Base-by-base conservation (phyloP, 2,113 vertebrate species). In the Sula dactylatra region DNA sequence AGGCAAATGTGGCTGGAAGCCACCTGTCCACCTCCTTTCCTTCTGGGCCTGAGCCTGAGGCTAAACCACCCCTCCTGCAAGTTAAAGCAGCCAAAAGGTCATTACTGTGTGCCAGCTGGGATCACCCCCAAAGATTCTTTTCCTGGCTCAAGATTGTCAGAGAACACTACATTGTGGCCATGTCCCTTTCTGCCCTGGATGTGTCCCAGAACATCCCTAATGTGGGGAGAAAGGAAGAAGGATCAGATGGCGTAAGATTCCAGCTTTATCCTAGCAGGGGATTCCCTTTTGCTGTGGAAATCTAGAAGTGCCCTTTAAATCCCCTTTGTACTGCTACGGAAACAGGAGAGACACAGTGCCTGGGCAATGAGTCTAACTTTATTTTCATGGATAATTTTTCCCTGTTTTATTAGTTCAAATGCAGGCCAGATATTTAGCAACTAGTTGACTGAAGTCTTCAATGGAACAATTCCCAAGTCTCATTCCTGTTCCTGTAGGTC, bases 241-340 rank as follows among this genome's bases (percentile, higher is more conserved):
- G 61, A 87, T 92, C 76, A 83, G 88, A 70, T 93, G 93, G 91
- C 49, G 19, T 15, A 29, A 95, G 87, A 36, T 29, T 54, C 77
- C 86, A 90, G 82, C 83, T 87, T 93, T 64, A 16, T 90, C 92
- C 96, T 94, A 78, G 93, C 93, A 93, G 93, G 93, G 94, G 86
- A 96, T 95, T 96, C 95, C 97, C 96, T 96, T 94, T 94, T 90
- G 97, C 98, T 84, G 93, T 54, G 83, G 95, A 98, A 97, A 96
- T 93, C 94, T 91, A 84, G 92, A 90, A 92, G 29, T 82, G 78
- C 95, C 97, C 97, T 98, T 98, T 98, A 94, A 94, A 79, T 74
- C 59, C 49, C 80, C 69, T 93, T 82, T 52, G 88, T 52, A 36
- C 58, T 47, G 85, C 44, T 49, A 13, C 42, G 32, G 73, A 82